Evolutionary conservation across 2,113 vertebrate species (phyloP).

Genomic region (Corythornis cristatus): DNA sequence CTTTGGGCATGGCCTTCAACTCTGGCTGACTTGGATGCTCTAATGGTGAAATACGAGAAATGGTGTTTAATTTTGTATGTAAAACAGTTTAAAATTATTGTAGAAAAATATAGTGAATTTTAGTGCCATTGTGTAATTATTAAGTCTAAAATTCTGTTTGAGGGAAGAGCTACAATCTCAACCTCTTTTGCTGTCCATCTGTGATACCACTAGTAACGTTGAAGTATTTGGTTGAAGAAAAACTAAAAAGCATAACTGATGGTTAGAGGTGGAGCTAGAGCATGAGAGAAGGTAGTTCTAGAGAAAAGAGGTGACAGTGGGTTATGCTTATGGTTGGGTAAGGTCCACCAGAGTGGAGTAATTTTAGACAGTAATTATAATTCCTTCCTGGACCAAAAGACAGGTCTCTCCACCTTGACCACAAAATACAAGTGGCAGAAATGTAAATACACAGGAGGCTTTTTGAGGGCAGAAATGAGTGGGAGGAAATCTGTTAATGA

Average conservation of each 20-base stretch:
- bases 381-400: neutral
- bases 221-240: neutral
- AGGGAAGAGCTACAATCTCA: neutral
- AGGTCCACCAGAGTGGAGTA: neutral
- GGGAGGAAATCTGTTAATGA: constrained; percentile 2
- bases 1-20: neutral
- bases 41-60: neutral
- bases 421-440: neutral
- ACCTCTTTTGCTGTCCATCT: neutral
- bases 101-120: neutral
- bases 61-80: neutral
- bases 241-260: neutral
- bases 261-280: neutral
- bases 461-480: neutral
- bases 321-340: neutral
- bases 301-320: neutral
- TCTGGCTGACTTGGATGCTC: neutral
- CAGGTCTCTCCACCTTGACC: neutral
- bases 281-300: neutral
- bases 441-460: neutral
- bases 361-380: neutral
- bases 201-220: neutral
- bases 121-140: neutral
- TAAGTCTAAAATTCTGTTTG: neutral
- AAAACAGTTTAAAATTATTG: neutral